Conservation (phyloP, 1,140 invertebrate species). For the Caenorhabditis remanei region DNA sequence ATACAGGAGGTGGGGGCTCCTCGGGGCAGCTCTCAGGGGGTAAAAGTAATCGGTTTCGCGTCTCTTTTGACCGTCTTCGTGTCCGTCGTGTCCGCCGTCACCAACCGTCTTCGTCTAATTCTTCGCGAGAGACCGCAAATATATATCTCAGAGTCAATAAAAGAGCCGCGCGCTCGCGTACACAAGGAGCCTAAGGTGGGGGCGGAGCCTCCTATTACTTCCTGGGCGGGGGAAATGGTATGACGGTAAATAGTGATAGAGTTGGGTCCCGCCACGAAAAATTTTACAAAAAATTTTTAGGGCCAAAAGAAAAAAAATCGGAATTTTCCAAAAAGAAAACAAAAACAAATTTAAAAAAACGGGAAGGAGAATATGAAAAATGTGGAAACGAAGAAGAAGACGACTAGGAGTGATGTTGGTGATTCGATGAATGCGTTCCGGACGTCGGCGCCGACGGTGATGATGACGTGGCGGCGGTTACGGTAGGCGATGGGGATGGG, state of each 20-base stretch:
- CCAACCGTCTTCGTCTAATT: background rate
- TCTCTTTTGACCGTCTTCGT: background rate
- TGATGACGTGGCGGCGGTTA: no score
- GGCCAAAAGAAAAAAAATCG: no score
- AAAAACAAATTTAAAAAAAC: background rate
- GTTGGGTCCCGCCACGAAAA: background rate
- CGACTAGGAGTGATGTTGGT: background rate
- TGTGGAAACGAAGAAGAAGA: background rate
- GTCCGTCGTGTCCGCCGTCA: constrained; percentile 29
- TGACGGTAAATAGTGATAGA: background rate
- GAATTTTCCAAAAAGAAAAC: no score
- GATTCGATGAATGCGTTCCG: background rate
- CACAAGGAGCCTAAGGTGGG: no score
- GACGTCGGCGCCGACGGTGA: no score
- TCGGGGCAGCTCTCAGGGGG: background rate
- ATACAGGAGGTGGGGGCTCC: background rate
- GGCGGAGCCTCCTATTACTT: constrained; percentile 46
- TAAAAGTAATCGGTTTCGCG: background rate
- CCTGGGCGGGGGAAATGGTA: constrained; percentile 17
- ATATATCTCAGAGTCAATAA: background rate
- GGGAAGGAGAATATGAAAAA: background rate
- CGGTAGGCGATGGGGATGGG: background rate
- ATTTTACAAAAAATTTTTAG: no score
- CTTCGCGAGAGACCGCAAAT: constrained; percentile 41
- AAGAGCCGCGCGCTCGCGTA: no score